A percentile compares a stretch with the other conserved stretches of the same genome.
phyloP scores from a whole-genome alignment of 2,888 invertebrate genomes.

The Mycogona germanica region DNA sequence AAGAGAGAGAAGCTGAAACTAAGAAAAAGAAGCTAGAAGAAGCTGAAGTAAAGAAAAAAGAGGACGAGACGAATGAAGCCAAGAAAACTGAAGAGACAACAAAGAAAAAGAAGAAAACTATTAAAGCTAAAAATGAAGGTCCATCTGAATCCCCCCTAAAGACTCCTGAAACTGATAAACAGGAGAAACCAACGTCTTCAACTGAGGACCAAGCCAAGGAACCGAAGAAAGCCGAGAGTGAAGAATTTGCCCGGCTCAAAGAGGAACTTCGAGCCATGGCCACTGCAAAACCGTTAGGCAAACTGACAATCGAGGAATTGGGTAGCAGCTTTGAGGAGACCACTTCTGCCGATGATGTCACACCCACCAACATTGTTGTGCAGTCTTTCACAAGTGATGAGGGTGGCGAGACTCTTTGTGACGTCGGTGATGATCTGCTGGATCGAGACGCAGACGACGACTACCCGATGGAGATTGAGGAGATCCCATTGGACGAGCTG shows the following conservation, averaged over 20 bases:
- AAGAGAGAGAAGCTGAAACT: not conserved
- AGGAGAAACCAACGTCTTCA: too few relatives aligned
- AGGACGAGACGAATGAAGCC: not conserved
- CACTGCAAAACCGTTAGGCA: not conserved
- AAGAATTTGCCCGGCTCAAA: constrained; percentile 7
- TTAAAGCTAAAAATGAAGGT: not conserved
- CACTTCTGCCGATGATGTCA: not conserved
- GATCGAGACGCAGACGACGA: constrained; percentile 3
- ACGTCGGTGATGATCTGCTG: not conserved
- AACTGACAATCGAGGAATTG: constrained; percentile 8
- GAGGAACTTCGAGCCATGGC: not conserved
- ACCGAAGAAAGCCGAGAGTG: not conserved
- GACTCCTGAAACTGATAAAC: too few relatives aligned
- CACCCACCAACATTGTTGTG: constrained; percentile 8
- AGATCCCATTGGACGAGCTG: constrained; percentile 22
- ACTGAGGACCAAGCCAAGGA: not conserved
- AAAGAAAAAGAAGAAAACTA: not conserved
- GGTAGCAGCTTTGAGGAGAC: constrained; percentile 4
- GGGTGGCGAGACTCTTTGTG: not conserved
- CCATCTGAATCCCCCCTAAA: too few relatives aligned
- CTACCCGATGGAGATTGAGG: constrained; percentile 23
- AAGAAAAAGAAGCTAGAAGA: not conserved
- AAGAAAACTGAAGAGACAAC: not conserved
- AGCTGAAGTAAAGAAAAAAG: not conserved
- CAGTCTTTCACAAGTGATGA: constrained; percentile 5